Conservation (phyloP, 1,140 invertebrate species). For the Heterodera carotae region DNA sequence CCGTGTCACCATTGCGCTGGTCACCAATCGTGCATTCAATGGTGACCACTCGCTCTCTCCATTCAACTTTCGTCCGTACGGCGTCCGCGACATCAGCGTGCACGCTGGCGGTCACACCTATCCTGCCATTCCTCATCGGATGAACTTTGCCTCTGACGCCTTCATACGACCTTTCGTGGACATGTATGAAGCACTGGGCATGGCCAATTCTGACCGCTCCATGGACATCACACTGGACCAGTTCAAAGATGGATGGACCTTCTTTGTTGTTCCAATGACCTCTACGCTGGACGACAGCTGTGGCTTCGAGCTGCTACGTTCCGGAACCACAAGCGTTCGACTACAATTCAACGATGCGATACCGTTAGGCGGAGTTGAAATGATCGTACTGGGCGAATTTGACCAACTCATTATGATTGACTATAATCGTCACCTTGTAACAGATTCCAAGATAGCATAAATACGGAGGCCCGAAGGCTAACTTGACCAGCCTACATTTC, state of each 20-base stretch:
- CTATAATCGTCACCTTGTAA: not conserved
- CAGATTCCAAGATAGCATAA: conserved; percentile 5
- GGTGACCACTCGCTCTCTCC: conserved; percentile 3
- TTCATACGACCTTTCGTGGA: conserved; percentile 36
- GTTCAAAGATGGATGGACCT: conserved; percentile 30
- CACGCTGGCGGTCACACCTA: conserved; percentile 15
- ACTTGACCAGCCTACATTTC: no score
- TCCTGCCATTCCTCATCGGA: conserved; percentile 24
- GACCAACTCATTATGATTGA: conserved; percentile 16
- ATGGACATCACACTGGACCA: conserved; percentile 30
- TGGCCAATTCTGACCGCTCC: conserved; percentile 16
- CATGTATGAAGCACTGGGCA: conserved; percentile 33
- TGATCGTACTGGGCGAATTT: conserved; percentile 7
- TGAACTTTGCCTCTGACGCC: conserved; percentile 20
- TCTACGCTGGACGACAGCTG: conserved; percentile 21
- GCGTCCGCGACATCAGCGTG: conserved; percentile 25
- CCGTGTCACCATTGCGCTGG: conserved; percentile 23
- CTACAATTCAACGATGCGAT: conserved; percentile 19
- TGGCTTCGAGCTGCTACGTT: conserved; percentile 30
- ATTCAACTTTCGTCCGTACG: conserved; percentile 37
- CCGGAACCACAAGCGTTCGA: conserved; percentile 23
- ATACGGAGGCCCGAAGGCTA: no score
- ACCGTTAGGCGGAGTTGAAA: conserved; percentile 21
- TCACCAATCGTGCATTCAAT: conserved; percentile 19
- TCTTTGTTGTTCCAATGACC: conserved; percentile 24